These are phyloP conservation scores for Melanotaenia pygmaea DNA, from an alignment of 2,797 vertebrate genomes.

Conservation along the genomic window DNA sequence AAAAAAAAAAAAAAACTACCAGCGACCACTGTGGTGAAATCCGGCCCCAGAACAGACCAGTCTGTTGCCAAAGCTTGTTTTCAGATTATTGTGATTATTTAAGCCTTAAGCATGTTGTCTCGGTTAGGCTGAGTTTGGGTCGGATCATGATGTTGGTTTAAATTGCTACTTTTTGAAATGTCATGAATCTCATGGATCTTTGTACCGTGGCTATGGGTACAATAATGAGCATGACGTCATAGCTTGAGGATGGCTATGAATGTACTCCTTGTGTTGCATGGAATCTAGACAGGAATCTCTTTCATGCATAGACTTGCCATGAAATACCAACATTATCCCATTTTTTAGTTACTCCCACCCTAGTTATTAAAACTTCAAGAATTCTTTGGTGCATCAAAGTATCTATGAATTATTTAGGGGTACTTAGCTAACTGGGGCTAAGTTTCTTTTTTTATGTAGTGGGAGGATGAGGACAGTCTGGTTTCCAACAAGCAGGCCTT, in stretches of 20 bases:
- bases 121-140: background rate
- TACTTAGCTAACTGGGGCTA: background rate
- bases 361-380: background rate
- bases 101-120: background rate
- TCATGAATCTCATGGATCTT: too few relatives aligned
- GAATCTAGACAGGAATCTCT: background rate
- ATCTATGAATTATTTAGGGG: background rate
- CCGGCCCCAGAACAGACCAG: background rate
- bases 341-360: background rate
- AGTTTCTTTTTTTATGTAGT: background rate
- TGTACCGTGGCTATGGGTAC: background rate
- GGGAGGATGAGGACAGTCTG: background rate
- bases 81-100: too few relatives aligned
- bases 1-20: too few relatives aligned
- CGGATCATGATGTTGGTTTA: background rate
- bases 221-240: background rate
- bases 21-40: background rate
- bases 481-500: background rate
- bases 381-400: background rate
- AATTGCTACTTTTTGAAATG: background rate
- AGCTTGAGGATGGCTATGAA: background rate
- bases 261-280: background rate
- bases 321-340: fast-evolving
- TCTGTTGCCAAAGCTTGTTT: background rate
- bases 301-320: background rate